Conservation (phyloP, 2,113 vertebrate species). For the Callipepla californica region DNA sequence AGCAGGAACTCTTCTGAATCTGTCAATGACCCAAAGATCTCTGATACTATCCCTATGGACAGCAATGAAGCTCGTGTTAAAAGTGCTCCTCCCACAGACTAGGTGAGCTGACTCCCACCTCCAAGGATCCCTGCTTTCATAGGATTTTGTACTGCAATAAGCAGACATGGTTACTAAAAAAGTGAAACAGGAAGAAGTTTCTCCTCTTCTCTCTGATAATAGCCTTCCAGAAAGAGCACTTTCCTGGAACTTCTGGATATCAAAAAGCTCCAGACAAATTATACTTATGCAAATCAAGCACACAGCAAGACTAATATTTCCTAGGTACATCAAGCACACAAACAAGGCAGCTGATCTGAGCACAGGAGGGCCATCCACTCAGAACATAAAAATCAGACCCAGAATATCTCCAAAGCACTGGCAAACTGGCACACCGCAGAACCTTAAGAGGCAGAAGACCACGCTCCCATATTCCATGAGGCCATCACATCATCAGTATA, state of each 20-base stretch:
- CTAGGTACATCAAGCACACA: not conserved
- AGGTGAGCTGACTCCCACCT: not conserved
- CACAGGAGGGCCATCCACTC: not conserved
- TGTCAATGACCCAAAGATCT: not conserved
- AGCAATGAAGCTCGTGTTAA: not conserved
- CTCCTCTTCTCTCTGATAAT: not conserved
- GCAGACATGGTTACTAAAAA: not conserved
- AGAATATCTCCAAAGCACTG: not conserved
- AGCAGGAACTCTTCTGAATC: slow-evolving; percentile 10
- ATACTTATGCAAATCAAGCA: not conserved
- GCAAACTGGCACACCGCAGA: not conserved
- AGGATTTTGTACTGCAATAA: not conserved
- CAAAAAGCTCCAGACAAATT: not conserved
- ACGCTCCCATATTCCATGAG: not conserved
- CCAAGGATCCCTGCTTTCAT: not conserved
- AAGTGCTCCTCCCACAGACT: not conserved
- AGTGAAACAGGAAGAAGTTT: not conserved
- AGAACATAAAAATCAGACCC: not conserved
- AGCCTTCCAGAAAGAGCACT: not conserved
- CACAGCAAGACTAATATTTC: not conserved
- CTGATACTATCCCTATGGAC: not conserved
- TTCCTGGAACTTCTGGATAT: not conserved
- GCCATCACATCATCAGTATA: not conserved
- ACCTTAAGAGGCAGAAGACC: not conserved
- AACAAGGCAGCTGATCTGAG: not conserved